Evolutionary conservation across 2,888 invertebrate species (phyloP).

Genomic region (Spilosoma lubricipeda): DNA sequence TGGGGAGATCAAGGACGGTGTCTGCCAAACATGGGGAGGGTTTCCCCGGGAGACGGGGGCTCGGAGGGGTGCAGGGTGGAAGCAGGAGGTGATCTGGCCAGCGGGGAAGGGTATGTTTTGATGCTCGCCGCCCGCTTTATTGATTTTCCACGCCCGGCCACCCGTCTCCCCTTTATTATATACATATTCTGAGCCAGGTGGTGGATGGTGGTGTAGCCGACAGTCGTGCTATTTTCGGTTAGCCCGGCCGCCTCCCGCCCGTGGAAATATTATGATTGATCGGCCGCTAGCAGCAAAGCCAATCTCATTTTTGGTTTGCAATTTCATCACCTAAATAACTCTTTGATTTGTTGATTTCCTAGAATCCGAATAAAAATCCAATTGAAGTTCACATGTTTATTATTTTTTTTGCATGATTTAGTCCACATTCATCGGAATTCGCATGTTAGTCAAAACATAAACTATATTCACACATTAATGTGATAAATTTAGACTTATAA

Average conservation of each 20-base stretch:
- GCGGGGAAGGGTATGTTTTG: constrained; percentile 79
- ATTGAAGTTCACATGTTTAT: constrained; percentile 37
- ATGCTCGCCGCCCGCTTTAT: constrained; percentile 83
- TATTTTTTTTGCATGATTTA: constrained; percentile 6
- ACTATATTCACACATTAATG: not conserved
- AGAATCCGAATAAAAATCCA: constrained; percentile 43
- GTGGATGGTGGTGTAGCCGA: constrained; percentile 66
- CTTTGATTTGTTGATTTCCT: constrained; percentile 22
- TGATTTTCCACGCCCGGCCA: constrained; percentile 80
- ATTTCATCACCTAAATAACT: constrained; percentile 47
- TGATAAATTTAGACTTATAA: not conserved
- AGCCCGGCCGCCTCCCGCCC: constrained; percentile 66
- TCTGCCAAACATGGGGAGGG: constrained; percentile 85
- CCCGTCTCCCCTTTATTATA: constrained; percentile 78
- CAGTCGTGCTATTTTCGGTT: constrained; percentile 81
- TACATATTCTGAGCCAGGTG: constrained; percentile 72
- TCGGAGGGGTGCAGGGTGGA: constrained; percentile 49
- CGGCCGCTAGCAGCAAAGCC: constrained; percentile 57
- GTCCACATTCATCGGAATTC: constrained; percentile 18
- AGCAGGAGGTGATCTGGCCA: constrained; percentile 59
- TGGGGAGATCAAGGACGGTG: constrained; percentile 85
- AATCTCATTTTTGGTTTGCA: constrained; percentile 58
- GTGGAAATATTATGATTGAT: constrained; percentile 77
- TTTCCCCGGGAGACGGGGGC: constrained; percentile 81
- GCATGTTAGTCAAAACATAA: not conserved